Conservation (phyloP, 1,140 invertebrate genomes). For the Heliothis subflexa region DNA sequence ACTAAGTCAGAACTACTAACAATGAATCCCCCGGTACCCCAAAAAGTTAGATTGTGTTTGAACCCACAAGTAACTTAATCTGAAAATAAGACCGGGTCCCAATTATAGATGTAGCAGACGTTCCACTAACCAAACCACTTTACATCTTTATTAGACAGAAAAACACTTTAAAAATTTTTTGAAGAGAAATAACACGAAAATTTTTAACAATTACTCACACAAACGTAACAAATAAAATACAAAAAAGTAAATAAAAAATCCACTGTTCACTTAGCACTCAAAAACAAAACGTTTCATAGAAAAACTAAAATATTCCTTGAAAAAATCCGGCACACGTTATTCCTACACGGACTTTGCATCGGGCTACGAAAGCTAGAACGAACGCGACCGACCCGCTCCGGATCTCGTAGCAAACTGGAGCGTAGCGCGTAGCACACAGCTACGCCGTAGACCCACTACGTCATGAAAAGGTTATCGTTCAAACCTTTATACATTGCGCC, state of each 20-base stretch:
- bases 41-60: slow-evolving; percentile 29
- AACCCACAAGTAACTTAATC: slow-evolving; percentile 25
- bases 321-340: slow-evolving; percentile 43
- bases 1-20: slow-evolving; percentile 1
- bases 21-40: neutral
- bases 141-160: slow-evolving; percentile 5
- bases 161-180: neutral
- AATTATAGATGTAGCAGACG: neutral
- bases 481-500: slow-evolving; percentile 80
- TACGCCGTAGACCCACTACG: slow-evolving; percentile 64
- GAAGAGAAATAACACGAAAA: neutral
- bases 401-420: slow-evolving; percentile 73
- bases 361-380: slow-evolving; percentile 21
- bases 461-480: slow-evolving; percentile 79
- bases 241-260: neutral
- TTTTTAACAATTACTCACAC: slow-evolving; percentile 23
- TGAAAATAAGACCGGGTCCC: neutral
- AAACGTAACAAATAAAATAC: neutral
- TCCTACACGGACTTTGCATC: slow-evolving; percentile 60
- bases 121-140: neutral
- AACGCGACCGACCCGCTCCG: slow-evolving; percentile 62
- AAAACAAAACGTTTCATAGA: neutral
- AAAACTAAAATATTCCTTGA: slow-evolving; percentile 23
- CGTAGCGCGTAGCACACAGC: slow-evolving; percentile 67
- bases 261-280: slow-evolving; percentile 30